A percentile compares a stretch with the other conserved stretches of the same genome.
These are phyloP conservation scores for Epizoanthus rinbou DNA, from an alignment of 92 coral and sea anemone species.

Conservation along the genomic window DNA sequence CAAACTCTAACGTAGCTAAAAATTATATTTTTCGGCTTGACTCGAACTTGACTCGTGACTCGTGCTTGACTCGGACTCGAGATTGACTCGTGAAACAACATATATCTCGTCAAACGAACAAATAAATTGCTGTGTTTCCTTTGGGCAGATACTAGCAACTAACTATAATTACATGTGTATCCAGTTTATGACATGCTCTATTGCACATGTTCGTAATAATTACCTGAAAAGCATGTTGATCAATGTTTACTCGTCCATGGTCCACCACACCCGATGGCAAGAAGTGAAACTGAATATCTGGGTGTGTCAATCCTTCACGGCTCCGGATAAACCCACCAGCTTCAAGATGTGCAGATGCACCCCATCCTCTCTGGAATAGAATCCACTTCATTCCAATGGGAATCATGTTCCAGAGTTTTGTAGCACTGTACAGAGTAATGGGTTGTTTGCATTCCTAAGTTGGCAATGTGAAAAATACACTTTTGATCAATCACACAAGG, in stretches of 20 bases:
- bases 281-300: constrained; percentile 86
- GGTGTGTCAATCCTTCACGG: constrained; percentile 76
- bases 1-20: too few species aligned
- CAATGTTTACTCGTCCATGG: constrained; percentile 66
- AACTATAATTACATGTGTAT: too few species aligned
- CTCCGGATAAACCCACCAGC: constrained; percentile 86
- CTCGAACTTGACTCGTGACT: too few species aligned
- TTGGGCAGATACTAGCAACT: too few species aligned
- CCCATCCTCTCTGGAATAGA: constrained; percentile 64
- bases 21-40: too few species aligned
- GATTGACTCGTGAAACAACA: too few species aligned
- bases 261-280: constrained; percentile 75
- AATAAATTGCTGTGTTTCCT: too few species aligned
- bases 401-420: constrained; percentile 73
- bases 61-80: too few species aligned
- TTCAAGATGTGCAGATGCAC: constrained; percentile 80
- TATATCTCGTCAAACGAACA: too few species aligned
- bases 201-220: neutral
- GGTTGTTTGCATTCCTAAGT: constrained; percentile 84
- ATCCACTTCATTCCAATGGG: constrained; percentile 83
- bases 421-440: constrained; percentile 71
- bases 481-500: neutral
- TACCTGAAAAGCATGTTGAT: constrained; percentile 84
- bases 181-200: neutral
- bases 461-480: neutral